Evolutionary conservation across 2,113 vertebrate species (phyloP), one percentile per base, ranked within the genome.

Genomic region (Rhinogobius similis): DNA sequence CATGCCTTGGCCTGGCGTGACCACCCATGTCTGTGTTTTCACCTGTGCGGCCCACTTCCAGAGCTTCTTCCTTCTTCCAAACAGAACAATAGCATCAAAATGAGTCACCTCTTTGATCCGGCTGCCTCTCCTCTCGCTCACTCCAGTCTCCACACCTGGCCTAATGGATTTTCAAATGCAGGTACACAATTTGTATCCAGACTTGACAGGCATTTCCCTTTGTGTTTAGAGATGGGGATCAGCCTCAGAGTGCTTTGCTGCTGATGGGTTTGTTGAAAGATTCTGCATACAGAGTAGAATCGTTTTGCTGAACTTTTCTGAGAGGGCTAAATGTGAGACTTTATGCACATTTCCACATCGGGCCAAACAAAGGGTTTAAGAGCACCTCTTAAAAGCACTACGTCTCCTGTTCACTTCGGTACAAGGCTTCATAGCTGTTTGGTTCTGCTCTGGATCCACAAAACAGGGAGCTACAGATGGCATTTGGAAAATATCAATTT

Each of bases 161-260:
- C 86, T 89, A 90, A 91, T 91, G 90, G 89, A 88, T 89, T 91
- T 89, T 88, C 85, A 90, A 90, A 91, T 88, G 88, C 85, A 89
- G 85, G 85, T 87, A 77, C 82, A 86, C 55, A 39, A 84, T 89
- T 89, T 90, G 76, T 86, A 86, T 84, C 81, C 78, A 83, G 82
- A 89, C 81, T 89, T 89, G 86, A 89, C 88, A 79, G 83, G 71
- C 82, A 86, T 90, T 91, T 86, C 81, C 84, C 77, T 89, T 86
- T 90, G 81, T 87, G 83, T 85, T 87, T 81, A 70, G 69, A 86
- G 85, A 89, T 73, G 79, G 82, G 79, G 87, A 85, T 91, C 82
- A 73, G 82, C 75, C 74, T 73, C 84, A 79, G 85, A 91, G 83
- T 87, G 90, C 73, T 90, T 86, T 20, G 59, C 67, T 69, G 72